phyloP scores from a whole-genome alignment of 2,888 invertebrate genomes.

The Hypercompe scribonia region DNA sequence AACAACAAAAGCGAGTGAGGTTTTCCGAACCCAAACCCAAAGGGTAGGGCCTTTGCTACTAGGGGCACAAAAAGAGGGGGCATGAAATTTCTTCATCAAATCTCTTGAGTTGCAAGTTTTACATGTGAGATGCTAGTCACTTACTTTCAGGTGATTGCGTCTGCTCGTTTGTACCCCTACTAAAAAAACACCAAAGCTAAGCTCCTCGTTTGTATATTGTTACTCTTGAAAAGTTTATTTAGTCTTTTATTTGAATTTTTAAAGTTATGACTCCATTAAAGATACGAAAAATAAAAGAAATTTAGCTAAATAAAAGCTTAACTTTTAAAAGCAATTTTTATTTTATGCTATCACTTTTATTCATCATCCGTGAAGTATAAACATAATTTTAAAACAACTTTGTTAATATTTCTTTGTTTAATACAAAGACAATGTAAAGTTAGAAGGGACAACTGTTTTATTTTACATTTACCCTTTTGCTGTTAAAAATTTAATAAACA shows the following conservation, averaged over 20 bases:
- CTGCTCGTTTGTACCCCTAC: too few species aligned
- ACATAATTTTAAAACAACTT: neutral
- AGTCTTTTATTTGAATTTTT: neutral
- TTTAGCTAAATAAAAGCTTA: neutral
- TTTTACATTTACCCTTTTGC: slow-evolving; percentile 23
- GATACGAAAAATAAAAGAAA: neutral
- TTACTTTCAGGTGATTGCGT: too few species aligned
- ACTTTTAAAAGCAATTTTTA: neutral
- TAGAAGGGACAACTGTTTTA: neutral
- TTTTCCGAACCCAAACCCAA: too few species aligned
- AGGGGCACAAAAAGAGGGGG: too few species aligned
- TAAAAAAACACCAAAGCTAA: neutral
- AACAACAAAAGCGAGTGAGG: too few species aligned
- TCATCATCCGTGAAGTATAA: neutral
- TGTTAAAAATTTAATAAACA: slow-evolving; percentile 29
- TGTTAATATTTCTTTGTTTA: neutral
- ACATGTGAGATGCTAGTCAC: too few species aligned
- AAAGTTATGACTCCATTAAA: neutral
- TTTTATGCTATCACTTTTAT: neutral
- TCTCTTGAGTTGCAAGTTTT: too few species aligned
- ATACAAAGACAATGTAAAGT: slow-evolving; percentile 1
- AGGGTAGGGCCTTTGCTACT: too few species aligned
- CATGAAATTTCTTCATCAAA: too few species aligned
- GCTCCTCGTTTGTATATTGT: neutral
- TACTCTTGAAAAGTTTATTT: neutral